phyloP scores from a whole-genome alignment of 2,113 vertebrate genomes.

The Paracanthobrama guichenoti region DNA sequence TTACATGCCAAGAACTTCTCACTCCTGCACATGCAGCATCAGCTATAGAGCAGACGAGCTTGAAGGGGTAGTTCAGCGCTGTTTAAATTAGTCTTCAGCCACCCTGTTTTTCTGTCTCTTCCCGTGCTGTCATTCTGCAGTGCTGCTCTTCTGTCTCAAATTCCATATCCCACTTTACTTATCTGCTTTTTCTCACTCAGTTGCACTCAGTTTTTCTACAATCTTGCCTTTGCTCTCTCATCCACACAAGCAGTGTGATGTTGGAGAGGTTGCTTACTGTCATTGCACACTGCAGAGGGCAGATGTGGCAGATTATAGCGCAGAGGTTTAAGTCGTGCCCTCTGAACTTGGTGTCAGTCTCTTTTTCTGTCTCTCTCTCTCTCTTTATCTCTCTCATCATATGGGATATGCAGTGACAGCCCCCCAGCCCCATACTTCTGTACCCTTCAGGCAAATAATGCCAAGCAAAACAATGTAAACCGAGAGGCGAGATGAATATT shows the following conservation, averaged over 20 bases:
- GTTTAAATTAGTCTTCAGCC: conserved; percentile 43
- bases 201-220: not conserved
- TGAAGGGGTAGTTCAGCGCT: not conserved
- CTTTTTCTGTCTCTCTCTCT: not conserved
- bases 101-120: not conserved
- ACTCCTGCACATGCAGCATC: conserved; percentile 31
- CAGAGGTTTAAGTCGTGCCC: not conserved
- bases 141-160: conserved; percentile 4
- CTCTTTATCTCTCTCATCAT: conserved; percentile 26
- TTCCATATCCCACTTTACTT: not conserved
- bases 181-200: not conserved
- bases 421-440: not conserved
- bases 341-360: conserved; percentile 40
- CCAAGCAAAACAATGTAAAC: conserved; percentile 63
- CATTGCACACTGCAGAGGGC: not conserved
- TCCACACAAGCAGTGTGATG: not conserved
- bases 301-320: conserved; percentile 18
- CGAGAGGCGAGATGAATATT: conserved; percentile 64
- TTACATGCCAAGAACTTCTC: conserved; percentile 52
- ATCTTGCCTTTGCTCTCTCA: not conserved
- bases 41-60: not conserved
- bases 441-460: conserved; percentile 65
- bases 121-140: not conserved
- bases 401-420: conserved; percentile 34
- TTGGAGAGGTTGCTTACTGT: not conserved